Conservation (phyloP, 2,113 vertebrate genomes). For the Prietella phreatophila region DNA sequence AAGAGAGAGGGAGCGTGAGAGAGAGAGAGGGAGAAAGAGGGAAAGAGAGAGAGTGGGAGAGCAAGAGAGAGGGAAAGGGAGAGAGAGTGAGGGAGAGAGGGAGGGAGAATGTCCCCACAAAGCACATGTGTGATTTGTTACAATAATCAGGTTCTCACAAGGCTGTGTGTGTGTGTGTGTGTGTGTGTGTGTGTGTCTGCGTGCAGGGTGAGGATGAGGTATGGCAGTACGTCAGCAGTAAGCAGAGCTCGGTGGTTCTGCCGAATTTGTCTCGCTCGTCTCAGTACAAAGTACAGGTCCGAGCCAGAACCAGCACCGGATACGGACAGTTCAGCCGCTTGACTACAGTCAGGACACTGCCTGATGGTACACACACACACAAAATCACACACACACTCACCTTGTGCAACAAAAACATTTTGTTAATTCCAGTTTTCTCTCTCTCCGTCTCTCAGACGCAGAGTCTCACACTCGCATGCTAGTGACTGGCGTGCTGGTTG, state of each 20-base stretch:
- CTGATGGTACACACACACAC: constrained; percentile 64
- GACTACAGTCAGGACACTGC: constrained; percentile 70
- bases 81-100: not conserved
- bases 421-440: not conserved
- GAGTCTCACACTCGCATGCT: constrained; percentile 38
- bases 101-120: not conserved
- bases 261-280: constrained; percentile 66
- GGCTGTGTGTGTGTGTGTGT: not conserved
- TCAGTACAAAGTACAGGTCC: constrained; percentile 78
- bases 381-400: not conserved
- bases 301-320: constrained; percentile 75
- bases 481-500: constrained; percentile 41
- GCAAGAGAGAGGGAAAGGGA: not conserved
- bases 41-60: not conserved
- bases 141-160: not conserved
- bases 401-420: not conserved
- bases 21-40: not conserved
- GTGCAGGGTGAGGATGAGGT: constrained; percentile 61
- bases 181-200: constrained; percentile 12
- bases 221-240: constrained; percentile 74
- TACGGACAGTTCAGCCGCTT: constrained; percentile 75
- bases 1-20: not conserved
- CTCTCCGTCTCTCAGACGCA: constrained; percentile 1
- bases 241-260: constrained; percentile 67
- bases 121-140: not conserved